Evolutionary conservation across 1,140 invertebrate species (phyloP), one percentile per base, ranked within the genome.

Genomic region (Drosophila bifasciata): DNA sequence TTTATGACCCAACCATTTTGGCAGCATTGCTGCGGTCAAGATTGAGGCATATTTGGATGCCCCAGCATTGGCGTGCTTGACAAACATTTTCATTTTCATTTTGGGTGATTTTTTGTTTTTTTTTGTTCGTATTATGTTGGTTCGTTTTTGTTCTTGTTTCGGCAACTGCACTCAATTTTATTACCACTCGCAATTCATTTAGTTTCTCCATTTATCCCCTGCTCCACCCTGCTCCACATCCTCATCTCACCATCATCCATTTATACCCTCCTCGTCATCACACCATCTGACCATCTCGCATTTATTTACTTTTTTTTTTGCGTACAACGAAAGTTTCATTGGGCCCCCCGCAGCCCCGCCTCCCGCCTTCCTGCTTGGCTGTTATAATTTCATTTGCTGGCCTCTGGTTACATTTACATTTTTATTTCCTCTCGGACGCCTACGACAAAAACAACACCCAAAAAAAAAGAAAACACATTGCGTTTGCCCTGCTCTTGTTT

Each of bases 341-440:
- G 70, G 59, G 32, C 51, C 39, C 43, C 32, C 46, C 44, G 64
- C 49, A 51, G 40, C 25, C 68, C 21, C 19, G 7, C 25, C 36
- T 5, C 17, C 44, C 25, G 13, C 13, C 32, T n/a, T n/a, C n/a
- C n/a, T n/a, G n/a, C 5, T 5, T 41, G 8, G 11, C 50, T 73
- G 80, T 69, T 79, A 86, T 86, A 85, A 85, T 85, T 85, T 85
- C 76, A 85, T 85, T 85, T 80, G 76, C 57, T 32, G 56, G 61
- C 72, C 73, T 52, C 64, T 67, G 80, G 66, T 69, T 71, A 81
- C 81, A 85, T 85, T 86, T 86, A 86, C 81, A 86, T 86, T 81
- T 86, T 86, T 81, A 86, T 86, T 86, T 86, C 68, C 83, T 71
- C 49, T 56, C 69, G 83, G 81, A 86, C 79, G 48, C 64, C 63